Conservation (phyloP, 2,888 invertebrate genomes). For the Geotrupes spiniger region DNA sequence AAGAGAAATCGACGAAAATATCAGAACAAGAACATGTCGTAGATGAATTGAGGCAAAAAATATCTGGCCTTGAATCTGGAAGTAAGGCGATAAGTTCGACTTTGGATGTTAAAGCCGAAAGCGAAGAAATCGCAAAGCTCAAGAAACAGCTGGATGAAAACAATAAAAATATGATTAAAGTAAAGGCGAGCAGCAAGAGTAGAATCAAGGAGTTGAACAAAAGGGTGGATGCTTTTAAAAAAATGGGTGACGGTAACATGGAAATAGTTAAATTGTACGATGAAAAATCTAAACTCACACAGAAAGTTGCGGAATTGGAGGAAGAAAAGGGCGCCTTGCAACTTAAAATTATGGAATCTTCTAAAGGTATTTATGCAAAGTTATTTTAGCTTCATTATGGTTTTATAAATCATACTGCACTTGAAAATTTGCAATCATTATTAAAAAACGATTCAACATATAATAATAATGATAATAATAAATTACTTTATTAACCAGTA, state of each 20-base stretch:
- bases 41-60: constrained; percentile 50
- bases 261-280: constrained; percentile 64
- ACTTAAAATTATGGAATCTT: constrained; percentile 76
- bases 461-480: too few species aligned
- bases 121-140: constrained; percentile 52
- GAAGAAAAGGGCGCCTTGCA: constrained; percentile 83
- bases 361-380: constrained; percentile 54
- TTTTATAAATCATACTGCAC: too few species aligned
- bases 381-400: constrained; percentile 10
- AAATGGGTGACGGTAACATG: constrained; percentile 66
- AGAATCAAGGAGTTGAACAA: constrained; percentile 76
- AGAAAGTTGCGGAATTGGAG: constrained; percentile 79
- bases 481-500: too few species aligned
- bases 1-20: constrained; percentile 27
- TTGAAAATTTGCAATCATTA: too few species aligned
- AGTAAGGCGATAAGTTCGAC: constrained; percentile 51
- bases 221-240: constrained; percentile 64
- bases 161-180: constrained; percentile 74
- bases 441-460: too few species aligned
- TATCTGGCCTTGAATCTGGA: constrained; percentile 47
- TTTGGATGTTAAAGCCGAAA: constrained; percentile 32
- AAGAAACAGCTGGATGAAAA: constrained; percentile 70
- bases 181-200: constrained; percentile 67
- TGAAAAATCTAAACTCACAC: constrained; percentile 63
- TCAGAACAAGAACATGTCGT: constrained; percentile 28